Base-by-base conservation (phyloP, 1,140 invertebrate species). In the Andrena cerasifolii region DNA sequence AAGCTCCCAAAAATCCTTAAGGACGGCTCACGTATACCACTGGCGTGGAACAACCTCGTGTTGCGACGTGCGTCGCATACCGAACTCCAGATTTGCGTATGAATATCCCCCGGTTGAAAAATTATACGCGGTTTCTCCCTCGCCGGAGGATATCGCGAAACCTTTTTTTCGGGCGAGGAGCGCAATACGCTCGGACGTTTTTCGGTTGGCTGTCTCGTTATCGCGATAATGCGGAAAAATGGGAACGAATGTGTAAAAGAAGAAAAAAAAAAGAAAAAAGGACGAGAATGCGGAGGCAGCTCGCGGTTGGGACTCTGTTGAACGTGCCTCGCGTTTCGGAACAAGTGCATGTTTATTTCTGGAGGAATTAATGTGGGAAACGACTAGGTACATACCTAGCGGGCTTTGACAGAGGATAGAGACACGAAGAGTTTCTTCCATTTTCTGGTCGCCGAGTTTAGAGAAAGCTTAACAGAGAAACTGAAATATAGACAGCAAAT, bases 221-320 rank as follows among this genome's bases (percentile, higher is more conserved):
- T 56, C 53, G 53, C 14, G 14, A 56, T 56, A 56, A 56, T 49
- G 47, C 47, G 47, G 47, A 49, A n/a, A 49, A 49, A 49, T 49
- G 47, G 47, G 47, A 16, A n/a, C 16, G 47, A 49, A 49, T 18
- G 18, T 49, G n/a, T n/a, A 49, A 49, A 49, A 14, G 47, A 18
- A 16, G 18, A n/a, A n/a, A n/a, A 49, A 49, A 49, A 14, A 18
- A 18, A 16, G 18, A n/a, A n/a, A n/a, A n/a, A n/a, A n/a, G n/a
- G n/a, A 49, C 18, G 47, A n/a, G 18, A 49, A 16, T 16, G 47
- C n/a, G 47, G 47, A 49, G 5, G 14, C n/a, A n/a, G 47, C 14
- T 3, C 10, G 16, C 18, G 16, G 14, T n/a, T 49, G 16, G 3
- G 18, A 49, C n/a, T 49, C 16, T 18, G 18, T n/a, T n/a, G 18